phyloP scores from a whole-genome alignment of 1,140 invertebrate species.

The Asbolus verrucosus region DNA sequence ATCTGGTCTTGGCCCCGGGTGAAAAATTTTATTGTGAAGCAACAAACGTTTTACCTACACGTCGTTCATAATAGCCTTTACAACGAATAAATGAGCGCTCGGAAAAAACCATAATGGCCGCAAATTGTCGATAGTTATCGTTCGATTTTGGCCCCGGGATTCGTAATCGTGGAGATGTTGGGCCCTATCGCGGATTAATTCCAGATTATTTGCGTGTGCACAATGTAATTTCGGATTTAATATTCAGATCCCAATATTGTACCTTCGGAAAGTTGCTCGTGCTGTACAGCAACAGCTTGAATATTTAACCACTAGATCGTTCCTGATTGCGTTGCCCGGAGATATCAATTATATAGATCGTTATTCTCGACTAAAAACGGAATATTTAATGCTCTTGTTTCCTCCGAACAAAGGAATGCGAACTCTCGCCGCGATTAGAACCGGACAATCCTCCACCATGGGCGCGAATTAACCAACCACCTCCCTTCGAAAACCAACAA shows the following conservation, averaged over 20 bases:
- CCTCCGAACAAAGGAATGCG: slow-evolving; percentile 60
- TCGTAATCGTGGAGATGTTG: slow-evolving; percentile 51
- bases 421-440: neutral
- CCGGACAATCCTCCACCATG: neutral
- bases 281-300: slow-evolving; percentile 58
- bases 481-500: slow-evolving; percentile 42
- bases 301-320: slow-evolving; percentile 63
- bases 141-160: slow-evolving; percentile 44
- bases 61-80: slow-evolving; percentile 41
- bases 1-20: slow-evolving; percentile 25
- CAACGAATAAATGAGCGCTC: slow-evolving; percentile 38
- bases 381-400: slow-evolving; percentile 62
- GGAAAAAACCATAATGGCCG: slow-evolving; percentile 35
- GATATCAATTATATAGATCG: slow-evolving; percentile 66
- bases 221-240: slow-evolving; percentile 60
- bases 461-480: slow-evolving; percentile 31
- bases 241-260: slow-evolving; percentile 63
- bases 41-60: slow-evolving; percentile 38
- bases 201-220: slow-evolving; percentile 58
- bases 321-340: slow-evolving; percentile 63
- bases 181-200: slow-evolving; percentile 49
- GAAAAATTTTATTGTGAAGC: slow-evolving; percentile 18
- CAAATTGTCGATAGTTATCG: slow-evolving; percentile 58
- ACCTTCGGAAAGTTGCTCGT: slow-evolving; percentile 53
- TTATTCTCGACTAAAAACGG: slow-evolving; percentile 62